phyloP scores from a whole-genome alignment of 2,113 vertebrate species.

The Azemiops feae region DNA sequence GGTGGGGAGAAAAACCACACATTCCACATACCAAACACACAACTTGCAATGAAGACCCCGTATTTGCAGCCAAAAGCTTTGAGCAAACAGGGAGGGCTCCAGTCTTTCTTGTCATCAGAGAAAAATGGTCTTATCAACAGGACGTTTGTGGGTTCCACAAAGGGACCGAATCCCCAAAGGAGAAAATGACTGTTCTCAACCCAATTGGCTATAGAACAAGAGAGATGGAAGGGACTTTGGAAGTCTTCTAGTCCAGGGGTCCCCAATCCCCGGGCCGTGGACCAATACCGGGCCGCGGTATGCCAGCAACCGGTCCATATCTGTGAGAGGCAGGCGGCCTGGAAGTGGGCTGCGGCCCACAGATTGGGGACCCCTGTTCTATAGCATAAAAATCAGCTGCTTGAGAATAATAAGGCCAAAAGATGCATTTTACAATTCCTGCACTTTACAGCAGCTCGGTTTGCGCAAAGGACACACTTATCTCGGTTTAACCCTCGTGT shows the following conservation, averaged over 20 bases:
- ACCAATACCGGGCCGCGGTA: too few species aligned
- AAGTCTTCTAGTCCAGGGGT: neutral
- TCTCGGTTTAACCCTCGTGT: neutral
- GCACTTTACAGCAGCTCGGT: neutral
- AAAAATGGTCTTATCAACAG: constrained; percentile 45
- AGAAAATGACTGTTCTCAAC: constrained; percentile 28
- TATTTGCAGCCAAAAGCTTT: neutral
- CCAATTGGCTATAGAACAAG: constrained; percentile 32
- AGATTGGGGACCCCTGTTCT: neutral
- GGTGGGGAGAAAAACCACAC: neutral
- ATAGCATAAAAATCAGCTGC: neutral
- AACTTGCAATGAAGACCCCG: neutral
- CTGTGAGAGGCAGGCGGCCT: too few species aligned
- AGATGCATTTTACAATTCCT: neutral
- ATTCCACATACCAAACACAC: neutral
- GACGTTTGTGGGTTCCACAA: constrained; percentile 37
- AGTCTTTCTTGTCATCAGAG: neutral
- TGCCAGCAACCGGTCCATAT: too few species aligned
- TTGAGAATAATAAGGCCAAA: neutral
- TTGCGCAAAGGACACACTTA: neutral
- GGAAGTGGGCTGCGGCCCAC: too few species aligned
- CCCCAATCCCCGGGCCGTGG: too few species aligned
- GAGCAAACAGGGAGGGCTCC: neutral
- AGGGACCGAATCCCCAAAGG: constrained; percentile 26
- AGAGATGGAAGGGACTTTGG: too few species aligned